Evolutionary conservation across 1,140 invertebrate species (phyloP).

Genomic region (Cotesia vestalis): DNA sequence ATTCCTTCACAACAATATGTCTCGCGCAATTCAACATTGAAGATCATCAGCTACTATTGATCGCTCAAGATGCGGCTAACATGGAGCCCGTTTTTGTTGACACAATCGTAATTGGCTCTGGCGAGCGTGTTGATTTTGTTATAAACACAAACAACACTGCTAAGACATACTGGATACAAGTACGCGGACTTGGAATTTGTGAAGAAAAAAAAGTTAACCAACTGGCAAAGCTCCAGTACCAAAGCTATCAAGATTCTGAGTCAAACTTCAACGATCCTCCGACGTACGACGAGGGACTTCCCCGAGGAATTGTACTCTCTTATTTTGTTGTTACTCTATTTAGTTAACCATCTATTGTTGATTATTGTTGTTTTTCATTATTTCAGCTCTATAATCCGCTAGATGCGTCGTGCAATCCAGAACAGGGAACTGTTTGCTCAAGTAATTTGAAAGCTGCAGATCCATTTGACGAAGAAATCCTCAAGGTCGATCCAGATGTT

Average conservation of each 20-base stretch:
- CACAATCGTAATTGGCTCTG: slow-evolving; percentile 54
- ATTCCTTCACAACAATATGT: slow-evolving; percentile 84
- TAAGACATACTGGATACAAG: slow-evolving; percentile 66
- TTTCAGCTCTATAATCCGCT: slow-evolving; percentile 14
- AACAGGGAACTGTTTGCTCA: background rate
- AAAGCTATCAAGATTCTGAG: slow-evolving; percentile 45
- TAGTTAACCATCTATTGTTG: background rate
- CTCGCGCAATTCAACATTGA: slow-evolving; percentile 82
- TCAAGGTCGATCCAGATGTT: slow-evolving; percentile 76
- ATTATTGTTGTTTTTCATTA: background rate
- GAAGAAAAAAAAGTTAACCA: slow-evolving; percentile 58
- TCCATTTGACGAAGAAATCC: slow-evolving; percentile 68
- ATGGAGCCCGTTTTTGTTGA: slow-evolving; percentile 65
- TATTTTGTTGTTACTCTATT: background rate
- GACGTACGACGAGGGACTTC: slow-evolving; percentile 13
- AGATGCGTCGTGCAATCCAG: background rate
- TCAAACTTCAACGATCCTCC: slow-evolving; percentile 10
- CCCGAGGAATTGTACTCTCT: slow-evolving; percentile 28
- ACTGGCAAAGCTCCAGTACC: slow-evolving; percentile 63
- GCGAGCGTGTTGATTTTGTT: slow-evolving; percentile 68
- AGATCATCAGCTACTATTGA: slow-evolving; percentile 77
- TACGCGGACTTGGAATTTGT: slow-evolving; percentile 59
- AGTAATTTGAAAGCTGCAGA: slow-evolving; percentile 15
- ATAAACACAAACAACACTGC: slow-evolving; percentile 57
- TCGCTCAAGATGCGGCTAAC: slow-evolving; percentile 81